Conservation (phyloP, 2,888 invertebrate genomes). For the Dynastes maya region DNA sequence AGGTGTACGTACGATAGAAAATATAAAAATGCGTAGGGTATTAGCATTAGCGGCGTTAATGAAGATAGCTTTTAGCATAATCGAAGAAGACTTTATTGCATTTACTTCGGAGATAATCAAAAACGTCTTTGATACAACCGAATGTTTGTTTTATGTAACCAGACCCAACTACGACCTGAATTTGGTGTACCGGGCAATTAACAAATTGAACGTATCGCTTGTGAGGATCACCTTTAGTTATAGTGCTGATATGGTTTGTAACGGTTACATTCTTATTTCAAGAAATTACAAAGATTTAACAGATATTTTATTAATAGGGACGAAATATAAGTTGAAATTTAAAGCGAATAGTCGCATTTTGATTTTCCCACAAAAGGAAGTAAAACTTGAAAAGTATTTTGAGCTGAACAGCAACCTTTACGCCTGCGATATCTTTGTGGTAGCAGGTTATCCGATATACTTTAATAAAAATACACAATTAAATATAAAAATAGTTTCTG, state of each 20-base stretch:
- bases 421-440: conserved; percentile 33
- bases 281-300: conserved; percentile 6
- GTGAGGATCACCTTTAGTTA: conserved; percentile 11
- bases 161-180: neutral
- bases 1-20: neutral
- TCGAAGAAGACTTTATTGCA: neutral
- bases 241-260: neutral
- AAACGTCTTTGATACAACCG: neutral
- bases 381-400: conserved; percentile 15
- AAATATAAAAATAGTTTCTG: neutral
- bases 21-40: neutral
- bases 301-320: conserved; percentile 24
- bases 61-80: neutral
- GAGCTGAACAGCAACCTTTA: conserved; percentile 22
- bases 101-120: conserved; percentile 21
- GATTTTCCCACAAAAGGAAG: conserved; percentile 4
- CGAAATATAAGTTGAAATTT: conserved; percentile 19
- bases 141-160: conserved; percentile 18
- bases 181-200: conserved; percentile 7
- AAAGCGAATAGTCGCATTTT: conserved; percentile 25
- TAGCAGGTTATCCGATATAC: conserved; percentile 15
- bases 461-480: neutral
- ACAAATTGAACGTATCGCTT: neutral
- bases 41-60: neutral
- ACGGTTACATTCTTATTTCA: conserved; percentile 22